Conservation (phyloP, 2,888 invertebrate species). For the Rhogogaster chlorosoma region DNA sequence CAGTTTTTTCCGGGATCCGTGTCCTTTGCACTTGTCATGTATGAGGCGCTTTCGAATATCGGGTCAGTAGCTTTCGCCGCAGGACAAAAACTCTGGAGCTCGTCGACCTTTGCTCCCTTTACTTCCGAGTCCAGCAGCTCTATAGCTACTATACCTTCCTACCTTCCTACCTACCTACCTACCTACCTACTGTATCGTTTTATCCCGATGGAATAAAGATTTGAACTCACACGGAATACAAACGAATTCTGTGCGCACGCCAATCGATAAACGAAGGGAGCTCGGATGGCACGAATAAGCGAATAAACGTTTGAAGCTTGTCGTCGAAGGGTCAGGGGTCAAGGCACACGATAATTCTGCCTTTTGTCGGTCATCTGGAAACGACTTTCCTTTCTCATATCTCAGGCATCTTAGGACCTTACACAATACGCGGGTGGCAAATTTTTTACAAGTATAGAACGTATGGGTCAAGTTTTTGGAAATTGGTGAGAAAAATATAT, state of each 20-base stretch:
- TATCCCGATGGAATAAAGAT: constrained; percentile 41
- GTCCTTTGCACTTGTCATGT: constrained; percentile 8
- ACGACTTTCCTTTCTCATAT: constrained; percentile 11
- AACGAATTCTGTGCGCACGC: constrained; percentile 30
- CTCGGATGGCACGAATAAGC: constrained; percentile 16
- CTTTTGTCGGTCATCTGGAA: constrained; percentile 25
- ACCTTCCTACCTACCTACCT: too few species aligned
- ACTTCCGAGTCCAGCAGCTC: background rate
- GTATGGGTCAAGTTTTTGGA: background rate
- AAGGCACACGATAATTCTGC: constrained; percentile 30
- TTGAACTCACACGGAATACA: constrained; percentile 41
- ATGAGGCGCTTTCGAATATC: background rate
- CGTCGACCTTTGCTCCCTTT: constrained; percentile 31
- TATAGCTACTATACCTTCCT: too few species aligned
- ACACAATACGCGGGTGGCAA: background rate
- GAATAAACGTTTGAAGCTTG: constrained; percentile 46
- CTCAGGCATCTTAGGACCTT: background rate
- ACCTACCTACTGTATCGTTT: constrained; percentile 32
- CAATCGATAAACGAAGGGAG: constrained; percentile 34
- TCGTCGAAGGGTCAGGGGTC: constrained; percentile 33
- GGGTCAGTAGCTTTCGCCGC: constrained; percentile 41
- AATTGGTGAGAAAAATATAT: background rate
- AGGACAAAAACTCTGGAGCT: constrained; percentile 40
- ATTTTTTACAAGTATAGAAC: background rate
- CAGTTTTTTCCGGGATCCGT: background rate